Conservation (phyloP, 2,888 invertebrate species). For the Lasioglossum morio region DNA sequence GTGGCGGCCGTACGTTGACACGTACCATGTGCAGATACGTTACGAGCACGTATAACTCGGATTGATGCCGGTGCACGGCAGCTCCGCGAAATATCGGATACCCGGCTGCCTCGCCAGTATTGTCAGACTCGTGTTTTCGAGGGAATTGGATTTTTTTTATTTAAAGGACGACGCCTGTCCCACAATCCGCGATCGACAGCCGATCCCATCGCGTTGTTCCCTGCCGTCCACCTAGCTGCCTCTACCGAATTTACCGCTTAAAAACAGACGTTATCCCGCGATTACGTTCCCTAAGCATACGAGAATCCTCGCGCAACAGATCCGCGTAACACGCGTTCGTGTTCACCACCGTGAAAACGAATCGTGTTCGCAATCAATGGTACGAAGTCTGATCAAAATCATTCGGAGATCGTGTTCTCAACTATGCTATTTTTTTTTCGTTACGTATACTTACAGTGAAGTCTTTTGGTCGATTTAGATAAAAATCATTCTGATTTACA, state of each 20-base stretch:
- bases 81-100: conserved; percentile 69
- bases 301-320: conserved; percentile 11
- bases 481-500: too few relatives aligned
- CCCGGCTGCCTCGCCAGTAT: conserved; percentile 67
- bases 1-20: conserved; percentile 21
- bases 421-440: too few relatives aligned
- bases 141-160: conserved; percentile 72
- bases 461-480: too few relatives aligned
- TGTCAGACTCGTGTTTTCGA: conserved; percentile 73
- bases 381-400: neutral
- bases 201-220: conserved; percentile 43
- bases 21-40: conserved; percentile 55
- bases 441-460: too few relatives aligned
- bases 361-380: neutral
- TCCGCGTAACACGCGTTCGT: conserved; percentile 32
- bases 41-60: conserved; percentile 71
- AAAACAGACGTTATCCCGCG: conserved; percentile 71
- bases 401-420: neutral
- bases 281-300: conserved; percentile 58
- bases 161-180: conserved; percentile 66
- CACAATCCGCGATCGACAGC: conserved; percentile 57
- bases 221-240: conserved; percentile 57
- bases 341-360: neutral
- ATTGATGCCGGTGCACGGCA: conserved; percentile 67
- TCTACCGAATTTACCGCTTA: conserved; percentile 68